Percentiles rank a stretch among this genome's conserved stretches.
These are phyloP conservation scores for Oreonectes daqikongensis DNA, from an alignment of 2,797 vertebrate species.

Conservation along the genomic window DNA sequence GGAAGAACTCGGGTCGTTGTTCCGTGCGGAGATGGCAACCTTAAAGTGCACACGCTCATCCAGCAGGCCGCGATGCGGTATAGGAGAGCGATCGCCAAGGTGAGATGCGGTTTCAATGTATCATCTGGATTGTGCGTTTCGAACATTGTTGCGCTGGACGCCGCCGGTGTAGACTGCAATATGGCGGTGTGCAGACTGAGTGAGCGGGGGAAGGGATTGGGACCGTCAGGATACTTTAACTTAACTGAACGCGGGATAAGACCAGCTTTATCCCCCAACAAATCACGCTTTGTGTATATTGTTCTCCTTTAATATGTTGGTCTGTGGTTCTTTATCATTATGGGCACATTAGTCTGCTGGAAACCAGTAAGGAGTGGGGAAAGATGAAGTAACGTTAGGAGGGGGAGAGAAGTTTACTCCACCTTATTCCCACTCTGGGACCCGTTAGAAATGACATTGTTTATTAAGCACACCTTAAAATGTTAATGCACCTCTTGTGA, in stretches of 20 bases:
- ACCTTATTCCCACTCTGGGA: slow-evolving; percentile 5
- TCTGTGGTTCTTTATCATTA: not conserved
- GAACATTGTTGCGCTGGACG: slow-evolving; percentile 34
- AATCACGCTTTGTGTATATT: not conserved
- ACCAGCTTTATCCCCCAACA: not conserved
- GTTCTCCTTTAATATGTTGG: not conserved
- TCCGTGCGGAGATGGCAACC: slow-evolving; percentile 83
- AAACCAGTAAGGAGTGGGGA: not conserved
- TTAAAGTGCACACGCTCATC: slow-evolving; percentile 80
- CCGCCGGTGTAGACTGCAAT: slow-evolving; percentile 46
- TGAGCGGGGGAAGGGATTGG: slow-evolving; percentile 47
- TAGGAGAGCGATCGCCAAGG: slow-evolving; percentile 55
- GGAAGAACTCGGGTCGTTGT: slow-evolving; percentile 84
- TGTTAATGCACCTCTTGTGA: no score
- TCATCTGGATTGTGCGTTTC: not conserved
- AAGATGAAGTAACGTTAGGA: not conserved
- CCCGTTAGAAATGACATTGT: slow-evolving; percentile 8
- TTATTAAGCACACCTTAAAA: not conserved
- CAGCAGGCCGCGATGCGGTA: slow-evolving; percentile 74
- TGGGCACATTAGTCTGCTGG: not conserved
- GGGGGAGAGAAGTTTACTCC: slow-evolving; percentile 19
- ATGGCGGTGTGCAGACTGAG: slow-evolving; percentile 51
- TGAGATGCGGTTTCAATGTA: slow-evolving; percentile 30
- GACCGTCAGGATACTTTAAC: slow-evolving; percentile 23
- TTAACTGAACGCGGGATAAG: not conserved